phyloP scores from a whole-genome alignment of 2,888 invertebrate species.

The Chymomyza caudatula region DNA sequence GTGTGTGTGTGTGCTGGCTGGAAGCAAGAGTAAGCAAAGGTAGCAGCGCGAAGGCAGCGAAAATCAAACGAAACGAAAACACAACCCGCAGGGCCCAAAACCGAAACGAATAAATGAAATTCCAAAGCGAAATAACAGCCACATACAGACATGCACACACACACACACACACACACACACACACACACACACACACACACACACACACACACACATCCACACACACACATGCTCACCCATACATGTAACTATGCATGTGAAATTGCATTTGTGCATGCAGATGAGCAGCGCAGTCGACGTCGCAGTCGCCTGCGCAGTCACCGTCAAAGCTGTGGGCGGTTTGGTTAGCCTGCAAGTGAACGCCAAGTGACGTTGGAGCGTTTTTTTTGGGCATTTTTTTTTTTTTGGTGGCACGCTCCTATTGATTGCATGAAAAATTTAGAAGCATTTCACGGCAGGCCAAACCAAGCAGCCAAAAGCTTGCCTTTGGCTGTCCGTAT shows the following conservation, averaged over 20 bases:
- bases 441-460: slow-evolving; percentile 37
- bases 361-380: background rate
- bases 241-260: slow-evolving; percentile 43
- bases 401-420: background rate
- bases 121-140: slow-evolving; percentile 40
- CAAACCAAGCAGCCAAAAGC: slow-evolving; percentile 17
- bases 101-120: slow-evolving; percentile 59
- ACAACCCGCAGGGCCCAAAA: slow-evolving; percentile 34
- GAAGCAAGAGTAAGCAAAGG: slow-evolving; percentile 7
- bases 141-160: background rate
- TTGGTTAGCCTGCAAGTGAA: background rate
- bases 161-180: slow-evolving; percentile 9
- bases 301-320: background rate
- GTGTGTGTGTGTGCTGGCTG: background rate
- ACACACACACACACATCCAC: background rate
- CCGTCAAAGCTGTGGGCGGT: background rate
- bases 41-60: slow-evolving; percentile 18
- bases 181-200: slow-evolving; percentile 5
- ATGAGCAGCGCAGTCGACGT: slow-evolving; percentile 27
- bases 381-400: background rate
- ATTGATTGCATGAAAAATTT: slow-evolving; percentile 50
- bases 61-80: slow-evolving; percentile 47
- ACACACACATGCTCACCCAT: slow-evolving; percentile 23
- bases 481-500: background rate
- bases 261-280: slow-evolving; percentile 60